phyloP scores from a whole-genome alignment of 2,113 vertebrate genomes.

The Sceloporus tristichus region DNA sequence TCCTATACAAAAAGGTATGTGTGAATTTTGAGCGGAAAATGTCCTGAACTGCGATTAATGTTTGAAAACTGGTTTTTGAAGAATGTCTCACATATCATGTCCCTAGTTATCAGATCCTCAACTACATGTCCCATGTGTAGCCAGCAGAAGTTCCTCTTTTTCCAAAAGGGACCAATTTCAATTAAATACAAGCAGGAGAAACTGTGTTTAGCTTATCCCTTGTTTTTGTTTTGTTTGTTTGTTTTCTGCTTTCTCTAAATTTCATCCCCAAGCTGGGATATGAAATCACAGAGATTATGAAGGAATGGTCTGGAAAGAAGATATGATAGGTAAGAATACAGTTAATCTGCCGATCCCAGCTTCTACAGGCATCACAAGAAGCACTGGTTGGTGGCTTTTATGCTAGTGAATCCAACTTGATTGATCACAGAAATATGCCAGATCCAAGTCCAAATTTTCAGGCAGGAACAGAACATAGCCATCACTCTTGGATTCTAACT shows the following conservation, averaged over 20 bases:
- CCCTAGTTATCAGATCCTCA: neutral
- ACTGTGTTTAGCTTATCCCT: neutral
- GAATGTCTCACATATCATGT: too few species aligned
- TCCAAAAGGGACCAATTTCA: neutral
- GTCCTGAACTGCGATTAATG: too few species aligned
- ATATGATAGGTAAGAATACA: neutral
- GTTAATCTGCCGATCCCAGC: neutral
- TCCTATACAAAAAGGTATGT: too few species aligned
- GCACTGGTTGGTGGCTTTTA: too few species aligned
- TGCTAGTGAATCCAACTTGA: too few species aligned
- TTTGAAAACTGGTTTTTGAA: too few species aligned
- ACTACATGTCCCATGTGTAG: neutral
- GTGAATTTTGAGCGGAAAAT: too few species aligned
- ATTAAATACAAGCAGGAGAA: neutral
- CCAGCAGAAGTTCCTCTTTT: neutral
- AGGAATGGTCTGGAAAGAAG: neutral
- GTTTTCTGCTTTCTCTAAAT: too few species aligned
- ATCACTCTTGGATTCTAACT: neutral
- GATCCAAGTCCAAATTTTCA: neutral
- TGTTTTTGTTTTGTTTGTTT: too few species aligned
- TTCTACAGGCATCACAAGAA: neutral
- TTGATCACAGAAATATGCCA: neutral
- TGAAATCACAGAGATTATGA: too few species aligned
- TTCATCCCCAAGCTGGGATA: too few species aligned
- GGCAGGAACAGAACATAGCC: neutral